Conservation (phyloP, 2,797 vertebrate species). For the Platyrinchus mystaceus region DNA sequence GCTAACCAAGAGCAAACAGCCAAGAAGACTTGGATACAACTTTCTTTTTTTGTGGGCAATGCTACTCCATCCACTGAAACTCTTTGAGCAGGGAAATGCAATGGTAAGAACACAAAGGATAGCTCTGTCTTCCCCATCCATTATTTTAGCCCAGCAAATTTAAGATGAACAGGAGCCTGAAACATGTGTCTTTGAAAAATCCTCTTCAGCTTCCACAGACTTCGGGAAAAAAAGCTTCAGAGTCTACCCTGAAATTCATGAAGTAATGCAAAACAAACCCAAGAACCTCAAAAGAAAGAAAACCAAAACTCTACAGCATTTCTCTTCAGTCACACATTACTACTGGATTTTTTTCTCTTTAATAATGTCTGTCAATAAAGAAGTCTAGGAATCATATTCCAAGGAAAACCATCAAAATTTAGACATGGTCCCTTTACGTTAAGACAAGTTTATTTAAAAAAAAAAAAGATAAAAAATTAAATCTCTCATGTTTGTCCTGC, state of each 20-base stretch:
- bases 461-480: background rate
- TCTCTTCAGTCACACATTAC: background rate
- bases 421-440: background rate
- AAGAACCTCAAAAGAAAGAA: background rate
- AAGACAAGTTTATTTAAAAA: background rate
- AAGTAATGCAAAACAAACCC: background rate
- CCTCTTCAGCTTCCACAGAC: background rate
- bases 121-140: background rate
- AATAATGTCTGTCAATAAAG: background rate
- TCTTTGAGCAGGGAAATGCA: background rate
- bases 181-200: background rate
- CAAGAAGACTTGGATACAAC: background rate
- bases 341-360: background rate
- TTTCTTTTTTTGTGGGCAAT: background rate
- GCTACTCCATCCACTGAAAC: background rate
- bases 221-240: background rate
- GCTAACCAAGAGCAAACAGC: background rate
- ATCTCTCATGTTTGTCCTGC: background rate
- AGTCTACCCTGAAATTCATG: background rate
- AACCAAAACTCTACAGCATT: background rate
- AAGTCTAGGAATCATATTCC: background rate
- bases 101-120: background rate
- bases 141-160: background rate
- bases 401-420: background rate
- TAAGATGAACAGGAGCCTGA: background rate